Evolutionary conservation across 2,113 vertebrate genomes (phyloP).

Genomic region (Microtus richardsoni): DNA sequence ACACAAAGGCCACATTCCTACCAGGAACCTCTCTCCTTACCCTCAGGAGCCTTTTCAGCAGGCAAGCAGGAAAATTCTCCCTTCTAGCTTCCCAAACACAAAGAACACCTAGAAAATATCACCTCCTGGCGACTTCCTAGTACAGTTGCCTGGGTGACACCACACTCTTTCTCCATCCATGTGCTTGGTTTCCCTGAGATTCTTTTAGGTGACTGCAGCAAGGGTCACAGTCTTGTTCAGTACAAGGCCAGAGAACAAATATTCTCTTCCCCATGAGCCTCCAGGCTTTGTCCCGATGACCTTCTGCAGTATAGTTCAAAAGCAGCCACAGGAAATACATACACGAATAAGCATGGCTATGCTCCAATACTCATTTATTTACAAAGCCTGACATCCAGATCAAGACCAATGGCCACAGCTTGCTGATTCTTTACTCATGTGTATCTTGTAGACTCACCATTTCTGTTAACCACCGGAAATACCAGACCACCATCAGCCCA

Average conservation of each 20-base stretch:
- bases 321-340: background rate
- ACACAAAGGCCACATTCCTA: background rate
- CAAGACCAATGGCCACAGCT: background rate
- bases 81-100: background rate
- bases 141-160: background rate
- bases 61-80: background rate
- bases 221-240: background rate
- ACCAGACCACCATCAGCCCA: background rate
- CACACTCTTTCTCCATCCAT: background rate
- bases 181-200: background rate
- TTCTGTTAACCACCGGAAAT: background rate
- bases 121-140: background rate
- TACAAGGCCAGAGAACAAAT: background rate
- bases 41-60: background rate
- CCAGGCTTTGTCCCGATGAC: background rate
- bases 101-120: background rate
- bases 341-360: background rate
- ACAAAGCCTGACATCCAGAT: background rate
- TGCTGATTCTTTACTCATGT: background rate
- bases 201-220: background rate
- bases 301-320: background rate
- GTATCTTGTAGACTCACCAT: background rate
- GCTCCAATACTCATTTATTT: constrained; percentile 54
- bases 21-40: background rate
- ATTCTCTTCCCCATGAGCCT: background rate